Evolutionary conservation across 1,140 invertebrate species (phyloP).

Genomic region (Drosophila orosa): DNA sequence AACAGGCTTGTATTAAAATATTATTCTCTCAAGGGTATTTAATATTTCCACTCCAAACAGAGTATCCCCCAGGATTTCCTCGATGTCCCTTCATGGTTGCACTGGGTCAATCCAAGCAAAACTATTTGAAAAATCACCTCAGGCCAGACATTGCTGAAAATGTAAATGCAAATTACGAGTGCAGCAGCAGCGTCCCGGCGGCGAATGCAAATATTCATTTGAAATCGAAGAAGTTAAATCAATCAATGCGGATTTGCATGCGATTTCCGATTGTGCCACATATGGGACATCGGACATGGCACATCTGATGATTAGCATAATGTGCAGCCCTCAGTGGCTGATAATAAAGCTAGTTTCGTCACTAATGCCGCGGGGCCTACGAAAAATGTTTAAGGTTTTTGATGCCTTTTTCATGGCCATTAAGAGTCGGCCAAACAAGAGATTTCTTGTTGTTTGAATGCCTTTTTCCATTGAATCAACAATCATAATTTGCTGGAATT

Average conservation of each 20-base stretch:
- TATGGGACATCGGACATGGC: slow-evolving; percentile 2
- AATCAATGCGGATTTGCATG: slow-evolving; percentile 46
- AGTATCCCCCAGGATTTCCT: background rate
- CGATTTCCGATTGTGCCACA: slow-evolving; percentile 51
- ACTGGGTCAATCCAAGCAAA: slow-evolving; percentile 22
- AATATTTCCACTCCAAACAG: background rate
- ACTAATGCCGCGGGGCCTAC: slow-evolving; percentile 8
- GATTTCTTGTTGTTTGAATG: slow-evolving; percentile 25
- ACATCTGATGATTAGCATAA: slow-evolving; percentile 28
- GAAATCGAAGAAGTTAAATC: slow-evolving; percentile 38
- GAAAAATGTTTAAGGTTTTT: slow-evolving; percentile 19
- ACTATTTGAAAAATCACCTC: slow-evolving; percentile 2
- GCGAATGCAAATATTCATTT: slow-evolving; percentile 37
- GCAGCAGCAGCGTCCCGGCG: slow-evolving; percentile 4
- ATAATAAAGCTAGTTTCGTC: slow-evolving; percentile 21
- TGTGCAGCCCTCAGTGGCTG: slow-evolving; percentile 19
- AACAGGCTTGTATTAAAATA: background rate
- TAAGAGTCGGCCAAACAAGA: slow-evolving; percentile 32
- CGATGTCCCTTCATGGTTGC: background rate
- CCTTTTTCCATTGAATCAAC: slow-evolving; percentile 28
- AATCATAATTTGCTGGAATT: slow-evolving; percentile 43
- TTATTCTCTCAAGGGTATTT: slow-evolving; percentile 6
- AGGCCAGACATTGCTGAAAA: slow-evolving; percentile 25
- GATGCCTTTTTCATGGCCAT: slow-evolving; percentile 38
- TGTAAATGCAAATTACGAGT: slow-evolving; percentile 40